phyloP scores from a whole-genome alignment of 2,797 vertebrate species.

The Synanceia verrucosa region DNA sequence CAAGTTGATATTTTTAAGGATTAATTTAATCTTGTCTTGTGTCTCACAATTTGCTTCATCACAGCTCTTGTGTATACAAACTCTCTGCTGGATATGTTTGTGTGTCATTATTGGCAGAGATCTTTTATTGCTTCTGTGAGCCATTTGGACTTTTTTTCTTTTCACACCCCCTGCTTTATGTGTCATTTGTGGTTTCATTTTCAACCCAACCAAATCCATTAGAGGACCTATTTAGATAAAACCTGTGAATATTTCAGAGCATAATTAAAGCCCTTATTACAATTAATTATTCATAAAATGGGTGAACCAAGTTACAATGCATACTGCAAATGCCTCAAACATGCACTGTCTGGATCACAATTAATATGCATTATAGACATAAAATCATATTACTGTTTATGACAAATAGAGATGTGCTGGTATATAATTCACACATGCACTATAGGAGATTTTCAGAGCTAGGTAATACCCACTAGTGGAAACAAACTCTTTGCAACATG shows the following conservation, averaged over 20 bases:
- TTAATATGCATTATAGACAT: slow-evolving; percentile 37
- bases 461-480: slow-evolving; percentile 1
- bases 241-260: slow-evolving; percentile 72
- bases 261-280: slow-evolving; percentile 75
- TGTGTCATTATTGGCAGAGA: slow-evolving; percentile 55
- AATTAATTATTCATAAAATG: slow-evolving; percentile 77
- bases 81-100: slow-evolving; percentile 44
- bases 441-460: slow-evolving; percentile 31
- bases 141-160: slow-evolving; percentile 37
- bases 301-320: slow-evolving; percentile 43
- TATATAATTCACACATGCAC: slow-evolving; percentile 52
- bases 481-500: slow-evolving; percentile 23
- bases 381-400: slow-evolving; percentile 28
- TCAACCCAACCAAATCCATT: slow-evolving; percentile 54
- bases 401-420: slow-evolving; percentile 14
- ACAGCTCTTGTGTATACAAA: slow-evolving; percentile 40
- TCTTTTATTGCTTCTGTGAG: slow-evolving; percentile 51
- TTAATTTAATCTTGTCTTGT: slow-evolving; percentile 36
- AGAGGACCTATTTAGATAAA: slow-evolving; percentile 65
- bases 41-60: slow-evolving; percentile 27
- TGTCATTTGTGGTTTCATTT: slow-evolving; percentile 63
- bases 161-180: slow-evolving; percentile 57
- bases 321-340: slow-evolving; percentile 47
- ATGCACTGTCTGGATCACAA: slow-evolving; percentile 51
- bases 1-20: slow-evolving; percentile 34